Evolutionary conservation across 2,113 vertebrate species (phyloP), one percentile per base, ranked within the genome.

Genomic region (Coracopsis vasa): DNA sequence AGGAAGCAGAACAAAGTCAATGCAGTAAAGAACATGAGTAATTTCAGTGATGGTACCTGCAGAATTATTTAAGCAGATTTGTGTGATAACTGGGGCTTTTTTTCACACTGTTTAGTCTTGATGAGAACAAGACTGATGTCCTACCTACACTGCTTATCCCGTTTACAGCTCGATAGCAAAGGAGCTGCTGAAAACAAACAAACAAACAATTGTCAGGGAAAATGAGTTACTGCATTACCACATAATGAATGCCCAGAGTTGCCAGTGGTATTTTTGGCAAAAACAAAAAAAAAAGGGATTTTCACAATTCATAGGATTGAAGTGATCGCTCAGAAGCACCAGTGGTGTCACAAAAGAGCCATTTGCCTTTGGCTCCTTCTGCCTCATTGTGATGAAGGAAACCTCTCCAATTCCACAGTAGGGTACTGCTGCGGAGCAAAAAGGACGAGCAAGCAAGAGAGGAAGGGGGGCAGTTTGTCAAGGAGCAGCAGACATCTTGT

Each of bases 11-110:
- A 60, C 48, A 87, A 92, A 81, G 28, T 12, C 73, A 54, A 54
- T 50, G 44, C 51, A 33, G 29, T n/a, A 44, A 88, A 82, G 41
- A 91, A 79, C 54, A 64, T 75, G 89, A 95, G 35, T 87, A 33
- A 85, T 94, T 87, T 56, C 47, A 85, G 69, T 0, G 0, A 31
- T 50, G 44, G 66, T 31, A 72, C 47, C 69, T 74, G n/a, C 70
- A 85, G 93, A 95, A 91, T 87, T 79, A 64, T 74, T 94, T 92
- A 81, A 75, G 83, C 64, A 60, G 47, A 79, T 91, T 41, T 84
- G 47, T 79, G 61, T 44, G 65, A 47, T 91, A 89, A 64, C 42
- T 62, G 72, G 10, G 54, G 27, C 16, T 93, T 94, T 96, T 91
- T 91, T 17, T 90, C 41, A 9, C 41, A 41, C 48, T 27, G 16